Evolutionary conservation across 2,113 vertebrate species (phyloP).

Genomic region (Spea multiplicata): DNA sequence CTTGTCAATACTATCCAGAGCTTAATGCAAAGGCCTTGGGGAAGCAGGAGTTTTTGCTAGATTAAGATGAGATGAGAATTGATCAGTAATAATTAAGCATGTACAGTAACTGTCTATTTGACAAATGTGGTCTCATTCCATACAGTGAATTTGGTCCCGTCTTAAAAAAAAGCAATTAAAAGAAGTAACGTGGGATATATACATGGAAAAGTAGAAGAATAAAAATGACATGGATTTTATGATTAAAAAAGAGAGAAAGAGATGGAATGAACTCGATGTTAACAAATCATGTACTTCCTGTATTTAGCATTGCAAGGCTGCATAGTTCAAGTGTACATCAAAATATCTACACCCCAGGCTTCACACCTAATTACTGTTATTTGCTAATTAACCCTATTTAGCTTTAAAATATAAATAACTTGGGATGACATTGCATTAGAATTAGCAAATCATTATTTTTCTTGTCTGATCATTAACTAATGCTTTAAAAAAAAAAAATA

Average conservation of each 20-base stretch:
- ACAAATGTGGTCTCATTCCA: background rate
- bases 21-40: constrained; percentile 12
- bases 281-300: no score
- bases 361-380: background rate
- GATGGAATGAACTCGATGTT: no score
- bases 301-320: background rate
- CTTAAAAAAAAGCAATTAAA: background rate
- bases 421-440: background rate
- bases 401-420: background rate
- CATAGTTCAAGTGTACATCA: background rate
- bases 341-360: background rate
- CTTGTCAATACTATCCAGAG: constrained; percentile 3
- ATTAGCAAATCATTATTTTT: constrained; percentile 21
- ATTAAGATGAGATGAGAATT: constrained; percentile 13
- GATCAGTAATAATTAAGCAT: constrained; percentile 13
- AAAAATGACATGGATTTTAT: no score
- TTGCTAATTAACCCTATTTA: constrained; percentile 16
- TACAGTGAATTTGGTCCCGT: background rate
- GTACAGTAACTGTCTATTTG: constrained; percentile 15
- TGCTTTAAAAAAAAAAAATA: background rate
- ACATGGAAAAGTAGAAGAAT: no score
- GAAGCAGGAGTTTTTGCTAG: constrained; percentile 7
- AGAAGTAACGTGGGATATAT: no score
- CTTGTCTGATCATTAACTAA: constrained; percentile 5
- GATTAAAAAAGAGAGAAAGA: no score